A percentile compares a stretch with the other conserved stretches of the same genome.
Evolutionary conservation across 2,113 vertebrate species (phyloP).

Genomic region (Mohoua ochrocephala): DNA sequence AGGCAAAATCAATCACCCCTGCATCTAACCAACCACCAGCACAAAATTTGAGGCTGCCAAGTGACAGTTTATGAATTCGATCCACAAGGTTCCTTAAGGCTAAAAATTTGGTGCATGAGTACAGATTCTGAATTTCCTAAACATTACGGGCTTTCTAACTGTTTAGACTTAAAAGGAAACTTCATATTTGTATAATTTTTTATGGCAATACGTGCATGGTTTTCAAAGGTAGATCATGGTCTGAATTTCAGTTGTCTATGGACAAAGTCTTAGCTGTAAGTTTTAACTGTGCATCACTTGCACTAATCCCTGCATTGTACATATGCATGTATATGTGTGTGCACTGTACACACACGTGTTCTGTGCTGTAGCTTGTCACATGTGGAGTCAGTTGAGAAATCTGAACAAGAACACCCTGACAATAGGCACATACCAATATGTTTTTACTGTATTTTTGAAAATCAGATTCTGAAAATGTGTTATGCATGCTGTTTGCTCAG

Average conservation of each 20-base stretch:
- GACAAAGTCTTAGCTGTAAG: background rate
- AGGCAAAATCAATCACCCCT: background rate
- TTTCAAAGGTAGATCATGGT: background rate
- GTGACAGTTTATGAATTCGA: background rate
- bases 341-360: rapidly evolving
- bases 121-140: background rate
- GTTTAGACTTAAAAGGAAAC: background rate
- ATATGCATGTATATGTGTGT: rapidly evolving
- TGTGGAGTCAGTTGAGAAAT: background rate
- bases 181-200: background rate
- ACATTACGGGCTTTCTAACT: background rate
- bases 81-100: background rate
- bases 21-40: background rate
- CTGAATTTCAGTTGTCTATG: background rate
- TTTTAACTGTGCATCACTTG: background rate
- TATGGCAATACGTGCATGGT: background rate
- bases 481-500: background rate
- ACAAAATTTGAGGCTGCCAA: background rate
- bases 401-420: background rate
- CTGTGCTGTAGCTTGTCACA: background rate
- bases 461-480: background rate
- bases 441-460: background rate
- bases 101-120: background rate
- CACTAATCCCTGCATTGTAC: background rate
- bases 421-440: too few relatives aligned